Evolutionary conservation across 2,797 vertebrate genomes (phyloP).

Genomic region (Atherinosoma microstoma): DNA sequence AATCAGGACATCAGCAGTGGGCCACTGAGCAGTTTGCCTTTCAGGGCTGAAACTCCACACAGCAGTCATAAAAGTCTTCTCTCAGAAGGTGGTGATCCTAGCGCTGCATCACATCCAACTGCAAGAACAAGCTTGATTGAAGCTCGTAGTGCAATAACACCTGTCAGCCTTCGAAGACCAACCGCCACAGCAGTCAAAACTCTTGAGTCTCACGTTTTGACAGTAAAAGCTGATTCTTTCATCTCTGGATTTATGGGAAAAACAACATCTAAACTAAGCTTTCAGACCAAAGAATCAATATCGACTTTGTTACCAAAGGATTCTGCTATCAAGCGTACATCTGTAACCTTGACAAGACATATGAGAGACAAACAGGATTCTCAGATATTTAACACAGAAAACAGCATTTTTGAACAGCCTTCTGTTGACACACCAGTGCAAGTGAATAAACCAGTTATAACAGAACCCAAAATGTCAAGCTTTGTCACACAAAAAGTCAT

Average conservation of each 20-base stretch:
- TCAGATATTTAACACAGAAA: slow-evolving; percentile 17
- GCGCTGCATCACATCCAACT: slow-evolving; percentile 43
- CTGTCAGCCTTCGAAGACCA: slow-evolving; percentile 12
- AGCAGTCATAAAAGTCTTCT: slow-evolving; percentile 26
- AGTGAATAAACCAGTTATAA: slow-evolving; percentile 3
- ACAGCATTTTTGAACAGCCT: slow-evolving; percentile 40
- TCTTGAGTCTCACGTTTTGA: slow-evolving; percentile 33
- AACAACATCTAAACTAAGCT: slow-evolving; percentile 19
- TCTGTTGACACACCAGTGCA: slow-evolving; percentile 22
- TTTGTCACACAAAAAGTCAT: neutral
- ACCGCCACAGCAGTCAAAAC: slow-evolving; percentile 34
- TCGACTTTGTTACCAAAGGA: slow-evolving; percentile 35
- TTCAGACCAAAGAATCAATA: slow-evolving; percentile 22
- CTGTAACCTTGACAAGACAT: slow-evolving; percentile 26
- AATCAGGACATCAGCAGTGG: slow-evolving; percentile 28
- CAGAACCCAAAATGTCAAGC: slow-evolving; percentile 12
- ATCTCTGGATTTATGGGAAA: slow-evolving; percentile 40
- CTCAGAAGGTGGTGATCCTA: slow-evolving; percentile 36
- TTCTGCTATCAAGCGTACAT: slow-evolving; percentile 27
- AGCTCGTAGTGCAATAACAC: slow-evolving; percentile 19
- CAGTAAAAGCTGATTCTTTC: slow-evolving; percentile 48
- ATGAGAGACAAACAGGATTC: slow-evolving; percentile 22
- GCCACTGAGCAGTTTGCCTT: slow-evolving; percentile 30
- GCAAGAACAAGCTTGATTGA: slow-evolving; percentile 34
- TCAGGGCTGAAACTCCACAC: slow-evolving; percentile 23